These are phyloP conservation scores for Rhinichthys klamathensis DNA, from an alignment of 2,113 vertebrate genomes.

Conservation along the genomic window DNA sequence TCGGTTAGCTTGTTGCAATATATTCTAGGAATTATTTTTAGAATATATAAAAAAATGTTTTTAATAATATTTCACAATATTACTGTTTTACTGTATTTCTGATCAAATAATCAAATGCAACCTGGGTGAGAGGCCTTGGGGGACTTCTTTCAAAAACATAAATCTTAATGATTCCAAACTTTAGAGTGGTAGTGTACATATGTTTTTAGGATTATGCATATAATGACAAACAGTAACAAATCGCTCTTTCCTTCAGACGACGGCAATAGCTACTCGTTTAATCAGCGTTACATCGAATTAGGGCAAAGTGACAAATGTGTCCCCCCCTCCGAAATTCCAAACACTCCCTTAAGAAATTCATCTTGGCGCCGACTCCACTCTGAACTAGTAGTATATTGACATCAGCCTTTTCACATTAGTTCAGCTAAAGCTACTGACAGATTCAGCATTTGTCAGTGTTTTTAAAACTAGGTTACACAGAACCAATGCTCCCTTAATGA, in stretches of 20 bases:
- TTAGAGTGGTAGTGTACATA: too few species aligned
- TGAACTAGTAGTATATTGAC: neutral
- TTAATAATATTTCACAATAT: neutral
- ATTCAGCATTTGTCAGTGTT: constrained; percentile 6
- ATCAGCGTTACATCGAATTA: neutral
- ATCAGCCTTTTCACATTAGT: constrained; percentile 23
- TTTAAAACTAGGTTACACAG: constrained; percentile 20
- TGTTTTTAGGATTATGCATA: neutral
- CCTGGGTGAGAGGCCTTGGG: too few species aligned
- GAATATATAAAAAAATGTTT: neutral
- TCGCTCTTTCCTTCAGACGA: neutral
- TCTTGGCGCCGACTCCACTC: neutral
- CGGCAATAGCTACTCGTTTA: neutral
- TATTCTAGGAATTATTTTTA: neutral
- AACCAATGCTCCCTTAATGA: constrained; percentile 27
- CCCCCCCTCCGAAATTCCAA: neutral
- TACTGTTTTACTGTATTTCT: neutral
- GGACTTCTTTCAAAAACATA: too few species aligned
- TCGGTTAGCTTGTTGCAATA: neutral
- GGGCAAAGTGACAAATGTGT: neutral
- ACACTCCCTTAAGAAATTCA: neutral
- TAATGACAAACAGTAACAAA: neutral
- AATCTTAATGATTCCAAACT: too few species aligned
- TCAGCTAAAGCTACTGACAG: constrained; percentile 13
- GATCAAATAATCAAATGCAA: neutral